Conservation (phyloP, 2,113 vertebrate genomes). For the Vulpes lagopus region DNA sequence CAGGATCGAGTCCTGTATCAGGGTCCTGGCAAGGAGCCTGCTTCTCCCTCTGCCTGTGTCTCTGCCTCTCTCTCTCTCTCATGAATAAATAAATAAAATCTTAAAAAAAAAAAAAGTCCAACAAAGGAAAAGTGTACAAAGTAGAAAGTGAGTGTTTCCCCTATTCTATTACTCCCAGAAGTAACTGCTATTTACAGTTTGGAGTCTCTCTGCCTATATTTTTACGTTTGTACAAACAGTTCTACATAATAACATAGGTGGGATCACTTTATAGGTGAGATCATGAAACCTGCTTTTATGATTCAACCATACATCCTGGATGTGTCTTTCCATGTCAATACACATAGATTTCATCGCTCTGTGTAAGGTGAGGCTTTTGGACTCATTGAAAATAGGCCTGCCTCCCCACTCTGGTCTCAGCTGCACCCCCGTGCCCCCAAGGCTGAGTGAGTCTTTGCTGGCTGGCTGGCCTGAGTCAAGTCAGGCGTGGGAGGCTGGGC, state of each 20-base stretch:
- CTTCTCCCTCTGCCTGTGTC: too few species aligned
- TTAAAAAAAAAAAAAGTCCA: neutral
- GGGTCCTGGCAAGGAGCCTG: too few species aligned
- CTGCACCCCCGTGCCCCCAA: neutral
- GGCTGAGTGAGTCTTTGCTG: neutral
- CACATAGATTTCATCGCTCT: neutral
- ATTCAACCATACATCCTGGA: neutral
- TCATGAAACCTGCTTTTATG: neutral
- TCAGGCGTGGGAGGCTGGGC: neutral
- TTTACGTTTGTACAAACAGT: neutral
- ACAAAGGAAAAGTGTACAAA: neutral
- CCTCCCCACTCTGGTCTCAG: neutral
- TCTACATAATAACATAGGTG: neutral
- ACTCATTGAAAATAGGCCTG: neutral
- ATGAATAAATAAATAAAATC: too few species aligned
- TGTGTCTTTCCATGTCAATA: neutral
- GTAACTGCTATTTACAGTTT: neutral
- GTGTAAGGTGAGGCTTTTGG: conserved; percentile 29
- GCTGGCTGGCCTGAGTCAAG: neutral
- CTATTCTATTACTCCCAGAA: neutral
- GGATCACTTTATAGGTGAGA: neutral
- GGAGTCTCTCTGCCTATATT: neutral
- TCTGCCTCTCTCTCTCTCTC: too few species aligned
- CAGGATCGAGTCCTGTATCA: too few species aligned
- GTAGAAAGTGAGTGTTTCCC: neutral